A percentile compares a stretch with the other conserved stretches of the same genome.
These are phyloP conservation scores for Eristalis arbustorum DNA, from an alignment of 2,888 invertebrate genomes.

Conservation along the genomic window DNA sequence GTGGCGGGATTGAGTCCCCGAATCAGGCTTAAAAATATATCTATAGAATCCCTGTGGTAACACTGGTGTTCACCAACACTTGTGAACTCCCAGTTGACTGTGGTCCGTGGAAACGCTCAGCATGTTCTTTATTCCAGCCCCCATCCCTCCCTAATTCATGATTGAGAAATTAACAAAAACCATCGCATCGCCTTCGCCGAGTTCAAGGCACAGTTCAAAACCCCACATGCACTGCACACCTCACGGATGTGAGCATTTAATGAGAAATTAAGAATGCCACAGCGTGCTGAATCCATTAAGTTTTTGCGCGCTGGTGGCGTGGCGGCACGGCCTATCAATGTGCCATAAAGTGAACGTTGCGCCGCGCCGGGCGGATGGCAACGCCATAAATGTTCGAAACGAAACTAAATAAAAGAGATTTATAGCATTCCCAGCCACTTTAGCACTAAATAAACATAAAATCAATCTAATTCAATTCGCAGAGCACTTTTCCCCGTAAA, in stretches of 20 bases:
- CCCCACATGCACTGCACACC: background rate
- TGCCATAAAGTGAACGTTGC: background rate
- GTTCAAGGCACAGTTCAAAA: background rate
- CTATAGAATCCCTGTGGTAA: too few species aligned
- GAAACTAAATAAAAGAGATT: conserved; percentile 13
- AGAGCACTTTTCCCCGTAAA: background rate
- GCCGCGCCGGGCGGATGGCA: background rate
- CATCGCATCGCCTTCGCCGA: background rate
- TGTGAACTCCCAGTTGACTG: too few species aligned
- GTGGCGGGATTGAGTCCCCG: too few species aligned
- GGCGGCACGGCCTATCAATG: background rate
- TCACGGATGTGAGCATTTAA: background rate
- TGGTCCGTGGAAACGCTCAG: too few species aligned
- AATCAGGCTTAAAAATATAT: too few species aligned
- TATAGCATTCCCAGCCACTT: conserved; percentile 10
- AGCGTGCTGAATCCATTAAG: background rate
- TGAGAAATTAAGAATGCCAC: background rate
- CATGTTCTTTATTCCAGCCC: too few species aligned
- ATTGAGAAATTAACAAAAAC: too few species aligned
- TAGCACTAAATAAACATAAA: conserved; percentile 15
- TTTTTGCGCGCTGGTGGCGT: background rate
- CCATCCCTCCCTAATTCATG: too few species aligned
- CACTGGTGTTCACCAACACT: too few species aligned
- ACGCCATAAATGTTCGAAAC: background rate
- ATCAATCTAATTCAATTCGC: conserved; percentile 12